Evolutionary conservation across 1,140 invertebrate genomes (phyloP), one percentile per base, ranked within the genome.

Genomic region (Magallana angulata): DNA sequence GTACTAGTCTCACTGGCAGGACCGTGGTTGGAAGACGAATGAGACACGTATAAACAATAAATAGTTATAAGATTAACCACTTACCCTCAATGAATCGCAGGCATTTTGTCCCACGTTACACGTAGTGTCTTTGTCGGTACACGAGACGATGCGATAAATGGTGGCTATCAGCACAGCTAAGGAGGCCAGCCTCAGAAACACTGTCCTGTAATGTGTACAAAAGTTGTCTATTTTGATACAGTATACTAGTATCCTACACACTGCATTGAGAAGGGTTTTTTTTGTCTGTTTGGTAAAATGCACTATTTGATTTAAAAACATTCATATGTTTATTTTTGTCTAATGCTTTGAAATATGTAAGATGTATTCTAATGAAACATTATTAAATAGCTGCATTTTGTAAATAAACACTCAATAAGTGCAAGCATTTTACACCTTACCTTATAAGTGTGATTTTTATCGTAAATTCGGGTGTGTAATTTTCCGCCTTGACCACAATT

Each of bases 171-270:
- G 94, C 2, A 97, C 96, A 0, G 95, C 95, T 1, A 98, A 93
- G 0, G 97, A 97, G 0, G 97, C 96, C 1, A 98, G 94, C 48
- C 97, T 95, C 12, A 98, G 92, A 76, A 98, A 96, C 8, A 98
- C 91, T 48, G 88, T 91, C 84, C 92, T 92, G 85, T 36, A 86
- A 88, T 84, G n/a, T 76, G 30, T 58, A 11, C 3, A 48, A 48
- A 48, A 48, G 36, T 48, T 5, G 36, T 48, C 1, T 48, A 48
- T 48, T 48, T 48, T 48, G 1, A 48, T 48, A 48, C 36, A 48
- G 36, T 48, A 48, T 48, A 24, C 24, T 24, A 24, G 24, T 24
- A 4, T 48, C 36, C 36, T 48, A 48, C 36, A 48, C 2, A 48
- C 36, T 48, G 36, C 36, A 48, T 48, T 48, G 36, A 48, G 36